Evolutionary conservation across 64 coral and sea anemone species (phyloP).

Genomic region (Dendrophyllia cribrosa): DNA sequence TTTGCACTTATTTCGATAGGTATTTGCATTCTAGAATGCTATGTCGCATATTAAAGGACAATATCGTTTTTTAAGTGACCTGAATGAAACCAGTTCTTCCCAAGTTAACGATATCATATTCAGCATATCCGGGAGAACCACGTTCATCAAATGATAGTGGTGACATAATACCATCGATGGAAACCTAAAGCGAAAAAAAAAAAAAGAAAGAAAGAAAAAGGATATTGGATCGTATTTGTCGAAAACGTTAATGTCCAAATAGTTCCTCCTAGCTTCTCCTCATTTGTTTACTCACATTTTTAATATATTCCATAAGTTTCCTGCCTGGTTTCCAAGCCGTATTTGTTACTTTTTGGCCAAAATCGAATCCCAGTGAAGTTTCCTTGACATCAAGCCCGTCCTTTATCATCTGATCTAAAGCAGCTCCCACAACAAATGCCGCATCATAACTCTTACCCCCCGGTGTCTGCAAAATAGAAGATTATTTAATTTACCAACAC

Average conservation of each 20-base stretch:
- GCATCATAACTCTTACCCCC: slow-evolving; percentile 56
- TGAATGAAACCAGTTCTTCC: slow-evolving; percentile 65
- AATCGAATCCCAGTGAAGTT: slow-evolving; percentile 34
- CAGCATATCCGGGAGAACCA: slow-evolving; percentile 48
- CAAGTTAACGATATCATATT: slow-evolving; percentile 76
- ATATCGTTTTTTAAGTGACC: not conserved
- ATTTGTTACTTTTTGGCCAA: not conserved
- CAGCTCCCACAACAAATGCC: slow-evolving; percentile 1
- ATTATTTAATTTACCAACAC: not conserved
- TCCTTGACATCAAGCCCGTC: slow-evolving; percentile 17
- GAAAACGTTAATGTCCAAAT: no score
- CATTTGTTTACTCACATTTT: not conserved
- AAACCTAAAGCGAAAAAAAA: slow-evolving; percentile 20
- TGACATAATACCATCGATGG: slow-evolving; percentile 54
- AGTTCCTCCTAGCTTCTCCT: not conserved
- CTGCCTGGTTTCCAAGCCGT: slow-evolving; percentile 34
- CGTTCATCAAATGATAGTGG: slow-evolving; percentile 50
- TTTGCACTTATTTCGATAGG: no score
- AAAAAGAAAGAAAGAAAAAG: not conserved
- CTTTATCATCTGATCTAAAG: slow-evolving; percentile 52
- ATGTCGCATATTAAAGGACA: no score
- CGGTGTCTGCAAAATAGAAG: not conserved
- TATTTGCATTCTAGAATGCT: no score
- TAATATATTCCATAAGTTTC: slow-evolving; percentile 49
- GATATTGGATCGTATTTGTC: not conserved